Evolutionary conservation across 2,888 invertebrate genomes (phyloP).

Genomic region (Stenodema calcarata): DNA sequence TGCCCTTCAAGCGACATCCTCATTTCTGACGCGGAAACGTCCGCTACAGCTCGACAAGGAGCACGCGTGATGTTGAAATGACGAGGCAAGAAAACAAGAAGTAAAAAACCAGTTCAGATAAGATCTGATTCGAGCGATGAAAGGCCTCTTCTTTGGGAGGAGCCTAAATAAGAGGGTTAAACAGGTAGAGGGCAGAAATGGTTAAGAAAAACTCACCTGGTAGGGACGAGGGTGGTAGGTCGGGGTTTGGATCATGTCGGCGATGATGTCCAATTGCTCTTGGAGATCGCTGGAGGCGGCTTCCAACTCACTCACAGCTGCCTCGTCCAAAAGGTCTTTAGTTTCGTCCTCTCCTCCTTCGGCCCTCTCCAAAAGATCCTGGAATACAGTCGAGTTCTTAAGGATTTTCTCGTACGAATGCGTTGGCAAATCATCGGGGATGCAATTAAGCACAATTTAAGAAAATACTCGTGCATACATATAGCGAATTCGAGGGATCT

Average conservation of each 20-base stretch:
- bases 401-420: too few relatives aligned
- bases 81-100: not conserved
- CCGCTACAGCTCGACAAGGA: not conserved
- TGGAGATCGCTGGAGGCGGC: conserved; percentile 39
- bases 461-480: too few relatives aligned
- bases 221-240: conserved; percentile 73
- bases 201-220: conserved; percentile 67
- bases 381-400: not conserved
- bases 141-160: not conserved
- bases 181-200: not conserved
- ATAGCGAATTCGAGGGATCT: too few relatives aligned
- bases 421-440: too few relatives aligned
- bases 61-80: not conserved
- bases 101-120: not conserved
- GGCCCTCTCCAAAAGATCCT: conserved; percentile 40
- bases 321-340: conserved; percentile 49
- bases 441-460: too few relatives aligned
- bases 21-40: too few relatives aligned
- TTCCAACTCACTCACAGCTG: conserved; percentile 53
- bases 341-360: conserved; percentile 41
- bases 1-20: too few relatives aligned
- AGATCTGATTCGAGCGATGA: not conserved
- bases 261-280: conserved; percentile 64
- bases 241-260: conserved; percentile 70
- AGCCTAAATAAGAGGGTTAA: not conserved